Conservation (phyloP, 1,140 invertebrate species). For the Proctacanthus coquilletti region DNA sequence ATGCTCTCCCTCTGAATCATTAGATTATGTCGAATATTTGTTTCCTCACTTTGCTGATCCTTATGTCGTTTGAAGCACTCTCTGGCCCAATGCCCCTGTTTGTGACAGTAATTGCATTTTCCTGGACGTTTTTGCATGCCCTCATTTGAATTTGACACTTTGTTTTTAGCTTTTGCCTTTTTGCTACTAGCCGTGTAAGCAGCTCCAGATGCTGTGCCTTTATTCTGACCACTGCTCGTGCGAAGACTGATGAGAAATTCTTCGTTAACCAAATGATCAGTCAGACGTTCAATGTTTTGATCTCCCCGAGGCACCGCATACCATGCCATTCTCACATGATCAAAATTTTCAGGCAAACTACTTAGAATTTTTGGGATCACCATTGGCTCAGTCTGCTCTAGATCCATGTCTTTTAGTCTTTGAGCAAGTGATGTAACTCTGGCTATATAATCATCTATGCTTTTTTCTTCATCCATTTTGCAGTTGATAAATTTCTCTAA, state of each 20-base stretch:
- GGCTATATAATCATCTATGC: background rate
- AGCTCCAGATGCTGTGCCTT: too few relatives aligned
- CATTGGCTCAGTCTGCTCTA: conserved; percentile 4
- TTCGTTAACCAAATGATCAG: conserved; percentile 6
- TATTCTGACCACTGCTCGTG: too few relatives aligned
- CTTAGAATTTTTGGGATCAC: conserved; percentile 5
- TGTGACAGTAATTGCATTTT: conserved; percentile 4
- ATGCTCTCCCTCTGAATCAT: background rate
- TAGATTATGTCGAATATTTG: background rate
- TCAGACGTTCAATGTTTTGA: conserved; percentile 5
- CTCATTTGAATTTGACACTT: background rate
- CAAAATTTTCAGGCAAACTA: conserved; percentile 1
- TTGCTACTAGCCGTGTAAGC: too few relatives aligned
- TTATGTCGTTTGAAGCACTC: background rate
- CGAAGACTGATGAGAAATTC: too few relatives aligned
- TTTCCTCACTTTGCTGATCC: too few relatives aligned
- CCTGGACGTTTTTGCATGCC: background rate
- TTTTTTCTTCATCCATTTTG: conserved; percentile 5
- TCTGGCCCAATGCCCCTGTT: conserved; percentile 1
- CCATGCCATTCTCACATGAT: conserved; percentile 6
- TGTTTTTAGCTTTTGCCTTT: too few relatives aligned
- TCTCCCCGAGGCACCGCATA: conserved; percentile 4
- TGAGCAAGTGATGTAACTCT: conserved; percentile 2
- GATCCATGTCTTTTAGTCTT: conserved; percentile 3
- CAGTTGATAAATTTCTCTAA: conserved; percentile 5